Evolutionary conservation across 2,113 vertebrate species (phyloP).

Genomic region (Todiramphus saurophagus): DNA sequence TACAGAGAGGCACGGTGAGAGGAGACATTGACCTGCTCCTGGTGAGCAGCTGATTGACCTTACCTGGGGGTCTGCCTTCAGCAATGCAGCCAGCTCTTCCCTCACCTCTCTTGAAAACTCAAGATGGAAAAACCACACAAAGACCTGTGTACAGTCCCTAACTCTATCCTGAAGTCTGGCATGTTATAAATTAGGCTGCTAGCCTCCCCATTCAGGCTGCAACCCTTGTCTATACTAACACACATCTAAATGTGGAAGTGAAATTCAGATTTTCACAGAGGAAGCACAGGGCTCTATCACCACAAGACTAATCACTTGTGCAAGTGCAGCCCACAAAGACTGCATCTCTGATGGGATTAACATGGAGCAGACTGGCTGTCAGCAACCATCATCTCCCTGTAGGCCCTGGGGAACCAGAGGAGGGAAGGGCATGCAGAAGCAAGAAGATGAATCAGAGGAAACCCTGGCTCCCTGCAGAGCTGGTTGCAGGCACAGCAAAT

Average conservation of each 20-base stretch:
- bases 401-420: background rate
- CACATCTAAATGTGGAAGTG: background rate
- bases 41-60: fast-evolving
- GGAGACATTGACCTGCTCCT: background rate
- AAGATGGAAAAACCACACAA: background rate
- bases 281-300: background rate
- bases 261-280: background rate
- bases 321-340: background rate
- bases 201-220: background rate
- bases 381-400: background rate
- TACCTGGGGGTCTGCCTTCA: background rate
- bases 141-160: background rate
- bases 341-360: background rate
- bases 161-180: background rate
- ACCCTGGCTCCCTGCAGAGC: background rate
- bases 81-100: background rate
- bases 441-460: background rate
- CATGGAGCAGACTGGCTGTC: background rate
- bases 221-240: fast-evolving
- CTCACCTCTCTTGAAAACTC: background rate
- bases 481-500: background rate
- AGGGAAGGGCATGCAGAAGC: background rate
- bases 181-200: background rate
- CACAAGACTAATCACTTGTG: background rate
- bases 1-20: background rate